phyloP scores from a whole-genome alignment of 2,888 invertebrate species.

The Petrolisthes manimaculis region DNA sequence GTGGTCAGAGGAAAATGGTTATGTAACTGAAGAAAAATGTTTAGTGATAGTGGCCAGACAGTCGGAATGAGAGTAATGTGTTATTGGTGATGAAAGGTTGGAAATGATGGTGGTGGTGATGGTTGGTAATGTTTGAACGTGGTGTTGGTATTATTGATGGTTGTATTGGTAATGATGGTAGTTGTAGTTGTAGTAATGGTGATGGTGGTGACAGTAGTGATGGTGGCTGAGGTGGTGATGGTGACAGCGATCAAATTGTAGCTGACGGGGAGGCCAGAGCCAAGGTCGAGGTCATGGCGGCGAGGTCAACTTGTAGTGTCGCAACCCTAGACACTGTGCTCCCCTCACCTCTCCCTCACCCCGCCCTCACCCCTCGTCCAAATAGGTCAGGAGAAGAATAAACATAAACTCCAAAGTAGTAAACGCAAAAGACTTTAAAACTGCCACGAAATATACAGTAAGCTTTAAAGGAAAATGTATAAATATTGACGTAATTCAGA shows the following conservation, averaged over 20 bases:
- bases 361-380: neutral
- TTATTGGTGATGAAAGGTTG: too few relatives aligned
- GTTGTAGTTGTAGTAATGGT: neutral
- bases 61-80: too few relatives aligned
- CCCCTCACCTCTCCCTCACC: constrained; percentile 3
- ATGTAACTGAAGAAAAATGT: too few relatives aligned
- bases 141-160: neutral
- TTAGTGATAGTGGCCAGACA: too few relatives aligned
- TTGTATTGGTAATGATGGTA: neutral
- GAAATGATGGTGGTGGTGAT: too few relatives aligned
- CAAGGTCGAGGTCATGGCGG: constrained; percentile 25
- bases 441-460: too few relatives aligned
- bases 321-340: constrained; percentile 14
- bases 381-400: neutral
- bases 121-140: neutral
- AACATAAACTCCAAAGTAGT: too few relatives aligned
- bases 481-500: too few relatives aligned
- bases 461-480: too few relatives aligned
- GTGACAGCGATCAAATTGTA: constrained; percentile 30
- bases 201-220: neutral
- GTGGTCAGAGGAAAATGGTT: too few relatives aligned
- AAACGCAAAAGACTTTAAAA: too few relatives aligned
- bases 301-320: constrained; percentile 25
- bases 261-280: constrained; percentile 1
- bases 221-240: neutral